phyloP scores from a whole-genome alignment of 2,888 invertebrate genomes.

The Schizotus pectinicornis region DNA sequence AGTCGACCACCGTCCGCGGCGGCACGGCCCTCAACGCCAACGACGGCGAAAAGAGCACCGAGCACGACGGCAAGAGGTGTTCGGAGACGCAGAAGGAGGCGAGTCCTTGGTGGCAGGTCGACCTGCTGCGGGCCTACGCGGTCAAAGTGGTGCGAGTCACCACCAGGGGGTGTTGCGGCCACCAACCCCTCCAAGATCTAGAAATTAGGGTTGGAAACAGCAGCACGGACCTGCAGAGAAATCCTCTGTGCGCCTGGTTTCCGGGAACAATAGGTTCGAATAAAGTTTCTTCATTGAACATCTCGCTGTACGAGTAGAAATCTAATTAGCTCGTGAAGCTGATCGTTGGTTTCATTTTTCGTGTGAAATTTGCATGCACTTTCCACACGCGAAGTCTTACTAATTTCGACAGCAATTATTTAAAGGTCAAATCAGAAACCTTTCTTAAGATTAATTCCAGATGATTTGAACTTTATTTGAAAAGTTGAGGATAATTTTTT shows the following conservation, averaged over 20 bases:
- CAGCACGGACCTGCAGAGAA: slow-evolving; percentile 83
- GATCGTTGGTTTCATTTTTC: slow-evolving; percentile 19
- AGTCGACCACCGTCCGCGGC: slow-evolving; percentile 86
- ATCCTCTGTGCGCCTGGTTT: slow-evolving; percentile 92
- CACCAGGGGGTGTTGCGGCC: slow-evolving; percentile 83
- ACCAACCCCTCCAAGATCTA: slow-evolving; percentile 86
- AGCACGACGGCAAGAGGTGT: slow-evolving; percentile 87
- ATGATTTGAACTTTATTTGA: too few species aligned
- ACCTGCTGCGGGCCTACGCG: slow-evolving; percentile 81
- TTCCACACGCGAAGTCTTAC: not conserved
- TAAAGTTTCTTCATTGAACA: slow-evolving; percentile 22
- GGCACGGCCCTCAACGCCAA: slow-evolving; percentile 85
- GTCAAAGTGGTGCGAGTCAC: slow-evolving; percentile 86
- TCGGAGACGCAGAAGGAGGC: slow-evolving; percentile 89
- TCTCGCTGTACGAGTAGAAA: slow-evolving; percentile 17
- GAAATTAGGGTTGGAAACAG: slow-evolving; percentile 93
- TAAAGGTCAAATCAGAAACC: not conserved
- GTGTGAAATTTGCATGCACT: slow-evolving; percentile 20
- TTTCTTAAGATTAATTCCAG: too few species aligned
- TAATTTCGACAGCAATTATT: not conserved
- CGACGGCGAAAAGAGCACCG: slow-evolving; percentile 83
- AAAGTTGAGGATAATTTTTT: too few species aligned
- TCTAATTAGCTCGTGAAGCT: slow-evolving; percentile 14
- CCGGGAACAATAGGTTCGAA: slow-evolving; percentile 83
- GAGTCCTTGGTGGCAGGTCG: slow-evolving; percentile 94